phyloP scores from a whole-genome alignment of 2,888 invertebrate species.

The Limnephilus auricula region DNA sequence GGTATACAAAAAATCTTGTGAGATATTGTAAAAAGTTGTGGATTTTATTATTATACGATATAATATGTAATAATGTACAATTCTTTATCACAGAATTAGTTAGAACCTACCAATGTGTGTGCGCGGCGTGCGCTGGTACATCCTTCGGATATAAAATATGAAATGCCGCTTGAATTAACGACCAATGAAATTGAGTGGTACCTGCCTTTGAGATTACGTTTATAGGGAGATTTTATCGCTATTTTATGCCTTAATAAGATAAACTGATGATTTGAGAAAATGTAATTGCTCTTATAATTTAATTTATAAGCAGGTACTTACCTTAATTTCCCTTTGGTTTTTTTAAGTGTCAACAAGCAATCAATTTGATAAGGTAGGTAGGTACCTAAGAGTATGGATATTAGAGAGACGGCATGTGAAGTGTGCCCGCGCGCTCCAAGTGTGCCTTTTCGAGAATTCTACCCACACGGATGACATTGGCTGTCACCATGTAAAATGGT shows the following conservation, averaged over 20 bases:
- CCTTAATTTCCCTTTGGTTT: neutral
- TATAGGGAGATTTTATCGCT: neutral
- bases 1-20: no score
- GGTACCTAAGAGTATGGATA: no score
- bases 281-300: neutral
- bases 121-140: neutral
- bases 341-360: neutral
- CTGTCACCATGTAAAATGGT: no score
- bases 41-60: no score
- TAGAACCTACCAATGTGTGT: neutral
- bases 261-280: neutral
- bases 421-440: no score
- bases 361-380: neutral
- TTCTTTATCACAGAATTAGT: no score
- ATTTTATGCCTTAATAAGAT: neutral
- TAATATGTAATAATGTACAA: no score
- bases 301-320: neutral
- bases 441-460: no score
- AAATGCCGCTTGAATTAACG: neutral
- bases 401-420: no score
- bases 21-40: no score
- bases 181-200: neutral
- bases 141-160: neutral
- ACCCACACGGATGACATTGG: no score
- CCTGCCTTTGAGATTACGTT: neutral